Base-by-base conservation (phyloP, 2,797 vertebrate species). In the Peromyscus eremicus region DNA sequence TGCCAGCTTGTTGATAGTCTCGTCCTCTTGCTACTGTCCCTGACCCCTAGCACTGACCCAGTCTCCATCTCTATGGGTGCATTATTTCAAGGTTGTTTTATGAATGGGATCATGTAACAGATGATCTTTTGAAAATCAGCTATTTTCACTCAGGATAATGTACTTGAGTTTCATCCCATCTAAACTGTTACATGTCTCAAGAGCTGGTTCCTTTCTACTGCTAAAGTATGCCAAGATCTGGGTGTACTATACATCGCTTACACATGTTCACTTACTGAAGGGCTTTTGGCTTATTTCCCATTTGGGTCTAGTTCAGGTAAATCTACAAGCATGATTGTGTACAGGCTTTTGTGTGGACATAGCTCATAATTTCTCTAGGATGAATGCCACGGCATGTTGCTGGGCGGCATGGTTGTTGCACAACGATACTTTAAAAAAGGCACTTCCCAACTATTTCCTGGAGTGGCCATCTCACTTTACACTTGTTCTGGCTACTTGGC, bases 231-330 rank as follows among this genome's bases (percentile, higher is more conserved):
- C 77, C 52, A 76, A 1, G 27, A 29, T 68, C 10, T 27, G 21
- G 52, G 32, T 9, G 2, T 14, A 12, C 11, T 14, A 3, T 46
- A 14, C 19, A 66, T 52, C 60, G 40, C 43, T 90, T 52, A 62
- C 68, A 73, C 62, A 68, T 29, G 21, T n/a, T 91, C 32, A 80
- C 43, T 66, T 81, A 46, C 1, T 27, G 71, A 92, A 68, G 17
- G 55, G 40, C 16, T 23, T 86, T 55, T 81, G 60, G 37, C 8
- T 71, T 87, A 10, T 86, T 70, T 87, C 37, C 52, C 86, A 13
- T 71, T 93, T 79, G 87, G 49, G 37, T 27, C 62, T 92, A n/a
- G 79, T 96, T 84, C 40, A 73, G 16, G 80, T 84, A 84, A 87
- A 79, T 66, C 73, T 91, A 29, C 29, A 62, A 32, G 60, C 55